Conservation (phyloP, 2,797 vertebrate species). For the Erethizon dorsatum region DNA sequence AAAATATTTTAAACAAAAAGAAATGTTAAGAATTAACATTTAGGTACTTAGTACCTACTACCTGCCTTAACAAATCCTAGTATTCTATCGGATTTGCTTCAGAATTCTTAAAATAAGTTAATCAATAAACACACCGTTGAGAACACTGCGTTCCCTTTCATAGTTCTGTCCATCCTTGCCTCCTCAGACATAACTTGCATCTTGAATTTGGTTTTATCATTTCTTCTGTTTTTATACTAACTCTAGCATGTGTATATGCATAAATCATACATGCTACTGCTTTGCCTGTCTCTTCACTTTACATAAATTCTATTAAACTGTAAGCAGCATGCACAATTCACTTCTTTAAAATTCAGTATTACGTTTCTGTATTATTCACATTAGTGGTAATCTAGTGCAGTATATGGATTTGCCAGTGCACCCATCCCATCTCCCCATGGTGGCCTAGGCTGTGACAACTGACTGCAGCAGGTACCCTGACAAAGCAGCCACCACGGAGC, state of each 20-base stretch:
- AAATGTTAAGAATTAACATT: not conserved
- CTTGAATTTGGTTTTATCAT: not conserved
- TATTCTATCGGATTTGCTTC: not conserved
- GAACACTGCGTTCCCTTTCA: not conserved
- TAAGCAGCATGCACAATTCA: not conserved
- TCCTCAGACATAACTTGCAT: not conserved
- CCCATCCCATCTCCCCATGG: not conserved
- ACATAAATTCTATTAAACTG: not conserved
- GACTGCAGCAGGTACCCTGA: not conserved
- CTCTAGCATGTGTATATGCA: not conserved
- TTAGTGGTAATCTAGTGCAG: not conserved
- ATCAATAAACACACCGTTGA: not conserved
- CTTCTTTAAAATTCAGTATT: not conserved
- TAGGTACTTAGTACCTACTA: not conserved
- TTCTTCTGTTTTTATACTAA: not conserved
- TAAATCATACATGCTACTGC: not conserved
- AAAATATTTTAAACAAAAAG: not conserved
- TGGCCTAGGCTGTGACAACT: not conserved
- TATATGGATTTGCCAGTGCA: not conserved
- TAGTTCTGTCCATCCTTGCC: not conserved
- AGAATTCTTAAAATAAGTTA: constrained; percentile 1
- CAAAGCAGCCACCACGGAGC: not conserved
- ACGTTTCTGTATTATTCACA: not conserved
- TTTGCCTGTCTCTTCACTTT: not conserved
- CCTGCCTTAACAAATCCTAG: not conserved